Conservation (phyloP, 2,797 vertebrate species). For the Sebastes jordani region DNA sequence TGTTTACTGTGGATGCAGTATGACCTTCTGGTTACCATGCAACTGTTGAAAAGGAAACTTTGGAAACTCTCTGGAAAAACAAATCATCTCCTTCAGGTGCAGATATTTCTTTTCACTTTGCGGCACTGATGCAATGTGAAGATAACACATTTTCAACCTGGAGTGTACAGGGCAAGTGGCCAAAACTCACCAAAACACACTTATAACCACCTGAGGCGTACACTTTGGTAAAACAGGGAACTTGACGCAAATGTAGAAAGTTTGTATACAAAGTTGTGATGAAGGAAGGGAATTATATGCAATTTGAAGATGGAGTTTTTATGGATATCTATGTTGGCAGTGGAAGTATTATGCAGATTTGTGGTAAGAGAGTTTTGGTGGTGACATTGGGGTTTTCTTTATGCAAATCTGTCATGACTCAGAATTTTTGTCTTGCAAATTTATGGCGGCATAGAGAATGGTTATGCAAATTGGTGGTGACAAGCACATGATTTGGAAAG, state of each 20-base stretch:
- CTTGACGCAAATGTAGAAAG: neutral
- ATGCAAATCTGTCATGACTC: conserved; percentile 8
- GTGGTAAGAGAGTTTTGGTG: conserved; percentile 9
- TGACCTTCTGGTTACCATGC: neutral
- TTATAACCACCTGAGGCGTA: neutral
- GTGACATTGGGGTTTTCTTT: neutral
- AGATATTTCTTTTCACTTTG: neutral
- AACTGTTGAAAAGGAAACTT: conserved; percentile 1
- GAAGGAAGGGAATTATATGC: neutral
- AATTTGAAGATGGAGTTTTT: neutral
- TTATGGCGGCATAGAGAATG: neutral
- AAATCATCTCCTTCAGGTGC: conserved; percentile 4
- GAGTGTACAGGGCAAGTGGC: neutral
- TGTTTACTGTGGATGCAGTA: neutral
- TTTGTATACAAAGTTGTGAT: conserved; percentile 16
- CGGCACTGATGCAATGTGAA: neutral
- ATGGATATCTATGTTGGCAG: neutral
- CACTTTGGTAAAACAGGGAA: neutral
- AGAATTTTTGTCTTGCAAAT: conserved; percentile 10
- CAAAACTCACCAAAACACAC: neutral
- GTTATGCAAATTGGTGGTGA: conserved; percentile 15
- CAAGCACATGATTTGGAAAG: neutral
- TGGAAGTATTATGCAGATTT: conserved; percentile 12
- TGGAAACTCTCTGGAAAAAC: neutral
- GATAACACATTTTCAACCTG: neutral